phyloP scores from a whole-genome alignment of 2,113 vertebrate genomes.

The Toxotes jaculatrix region DNA sequence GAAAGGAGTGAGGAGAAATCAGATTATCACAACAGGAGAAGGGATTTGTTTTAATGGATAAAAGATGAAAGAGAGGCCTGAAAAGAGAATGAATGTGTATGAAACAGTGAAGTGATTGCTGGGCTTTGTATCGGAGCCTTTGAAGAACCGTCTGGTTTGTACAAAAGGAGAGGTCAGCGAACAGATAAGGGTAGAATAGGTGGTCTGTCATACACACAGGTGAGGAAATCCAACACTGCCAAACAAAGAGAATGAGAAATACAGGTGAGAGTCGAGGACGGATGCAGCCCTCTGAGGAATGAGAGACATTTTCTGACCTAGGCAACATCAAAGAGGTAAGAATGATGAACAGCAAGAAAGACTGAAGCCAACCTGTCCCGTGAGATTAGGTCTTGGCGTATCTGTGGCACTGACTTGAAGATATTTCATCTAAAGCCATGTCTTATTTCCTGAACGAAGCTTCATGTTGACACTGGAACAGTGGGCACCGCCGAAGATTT shows the following conservation, averaged over 20 bases:
- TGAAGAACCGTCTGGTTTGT: conserved; percentile 51
- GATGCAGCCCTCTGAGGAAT: conserved; percentile 23
- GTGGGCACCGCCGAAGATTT: not conserved
- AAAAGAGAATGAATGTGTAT: conserved; percentile 33
- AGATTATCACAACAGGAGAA: not conserved
- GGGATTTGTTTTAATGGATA: conserved; percentile 15
- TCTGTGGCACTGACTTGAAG: not conserved
- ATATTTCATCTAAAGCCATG: not conserved
- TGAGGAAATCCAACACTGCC: conserved; percentile 21
- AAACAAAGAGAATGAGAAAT: conserved; percentile 48
- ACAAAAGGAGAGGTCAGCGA: conserved; percentile 51
- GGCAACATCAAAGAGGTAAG: conserved; percentile 7
- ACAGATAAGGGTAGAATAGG: conserved; percentile 41
- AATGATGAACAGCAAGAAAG: no score
- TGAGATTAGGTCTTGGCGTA: no score
- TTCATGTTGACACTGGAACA: not conserved
- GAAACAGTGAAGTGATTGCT: conserved; percentile 36
- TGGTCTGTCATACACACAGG: conserved; percentile 27
- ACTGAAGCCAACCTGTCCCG: no score
- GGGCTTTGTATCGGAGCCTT: conserved; percentile 46
- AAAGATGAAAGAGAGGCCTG: conserved; percentile 43
- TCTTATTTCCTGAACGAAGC: not conserved
- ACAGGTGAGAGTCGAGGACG: conserved; percentile 1
- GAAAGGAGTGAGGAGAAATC: not conserved
- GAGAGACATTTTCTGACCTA: conserved; percentile 17